Evolutionary conservation across 2,797 vertebrate species (phyloP).

Genomic region (Ctenopoma multispine): DNA sequence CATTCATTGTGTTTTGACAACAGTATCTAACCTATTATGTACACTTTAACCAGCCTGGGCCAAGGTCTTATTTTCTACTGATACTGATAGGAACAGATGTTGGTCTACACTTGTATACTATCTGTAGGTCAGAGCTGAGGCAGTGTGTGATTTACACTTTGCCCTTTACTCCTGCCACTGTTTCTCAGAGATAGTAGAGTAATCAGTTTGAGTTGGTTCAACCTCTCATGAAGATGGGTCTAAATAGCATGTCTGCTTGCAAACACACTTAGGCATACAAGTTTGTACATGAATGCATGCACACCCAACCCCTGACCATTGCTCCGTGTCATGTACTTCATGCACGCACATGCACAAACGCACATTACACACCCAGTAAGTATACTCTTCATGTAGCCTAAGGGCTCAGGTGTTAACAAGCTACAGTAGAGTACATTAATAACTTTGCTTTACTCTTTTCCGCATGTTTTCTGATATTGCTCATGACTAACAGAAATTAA

Average conservation of each 20-base stretch:
- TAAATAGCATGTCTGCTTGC: constrained; percentile 18
- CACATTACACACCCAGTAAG: constrained; percentile 38
- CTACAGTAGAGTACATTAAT: constrained; percentile 8
- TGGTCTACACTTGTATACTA: constrained; percentile 40
- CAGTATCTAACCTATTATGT: constrained; percentile 44
- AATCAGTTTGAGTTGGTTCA: constrained; percentile 21
- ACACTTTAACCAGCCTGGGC: constrained; percentile 34
- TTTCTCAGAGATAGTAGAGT: constrained; percentile 59
- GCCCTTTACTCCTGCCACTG: constrained; percentile 45
- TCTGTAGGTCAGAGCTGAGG: constrained; percentile 32
- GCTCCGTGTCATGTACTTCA: not conserved
- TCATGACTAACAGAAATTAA: constrained; percentile 35
- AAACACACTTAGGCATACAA: constrained; percentile 29
- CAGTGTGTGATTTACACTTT: constrained; percentile 20
- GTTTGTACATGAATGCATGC: constrained; percentile 13
- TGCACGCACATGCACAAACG: not conserved
- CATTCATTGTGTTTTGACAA: constrained; percentile 64
- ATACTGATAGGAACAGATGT: constrained; percentile 45
- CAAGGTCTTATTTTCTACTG: constrained; percentile 30
- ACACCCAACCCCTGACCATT: constrained; percentile 56
- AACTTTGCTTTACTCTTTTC: not conserved
- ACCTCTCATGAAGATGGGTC: constrained; percentile 62
- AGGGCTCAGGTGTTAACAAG: constrained; percentile 27
- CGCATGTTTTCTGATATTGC: constrained; percentile 2
- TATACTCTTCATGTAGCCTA: constrained; percentile 40